Evolutionary conservation across 1,140 invertebrate species (phyloP).

Genomic region (Mactra quadrangularis): DNA sequence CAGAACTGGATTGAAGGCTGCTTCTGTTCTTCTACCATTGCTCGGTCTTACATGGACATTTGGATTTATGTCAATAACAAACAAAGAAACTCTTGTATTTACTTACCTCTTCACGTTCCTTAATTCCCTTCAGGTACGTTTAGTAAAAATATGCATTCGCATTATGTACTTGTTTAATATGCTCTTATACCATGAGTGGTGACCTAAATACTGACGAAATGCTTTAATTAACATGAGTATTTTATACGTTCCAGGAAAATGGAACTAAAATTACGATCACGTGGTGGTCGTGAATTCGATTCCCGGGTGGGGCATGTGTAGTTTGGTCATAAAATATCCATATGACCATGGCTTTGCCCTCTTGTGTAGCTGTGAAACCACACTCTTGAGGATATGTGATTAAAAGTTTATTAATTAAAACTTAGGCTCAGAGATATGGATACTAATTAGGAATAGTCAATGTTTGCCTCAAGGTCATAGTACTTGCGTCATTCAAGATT

Average conservation of each 20-base stretch:
- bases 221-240: background rate
- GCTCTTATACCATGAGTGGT: background rate
- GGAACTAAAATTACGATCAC: background rate
- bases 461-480: too few species aligned
- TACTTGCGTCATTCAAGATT: too few species aligned
- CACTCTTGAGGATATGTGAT: too few species aligned
- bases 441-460: too few species aligned
- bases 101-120: slow-evolving; percentile 77
- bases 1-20: slow-evolving; percentile 77
- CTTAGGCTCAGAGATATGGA: too few species aligned
- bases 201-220: background rate
- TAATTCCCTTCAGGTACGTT: slow-evolving; percentile 76
- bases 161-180: background rate
- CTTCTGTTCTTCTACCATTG: slow-evolving; percentile 75
- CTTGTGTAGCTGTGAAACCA: too few species aligned
- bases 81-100: slow-evolving; percentile 71
- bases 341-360: too few species aligned
- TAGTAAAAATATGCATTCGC: background rate
- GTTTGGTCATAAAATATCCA: too few species aligned
- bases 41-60: slow-evolving; percentile 78
- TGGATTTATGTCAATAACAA: slow-evolving; percentile 73
- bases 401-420: too few species aligned
- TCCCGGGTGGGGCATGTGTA: too few species aligned
- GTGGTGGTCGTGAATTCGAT: too few species aligned
- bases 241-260: background rate